Evolutionary conservation across 2,113 vertebrate genomes (phyloP).

Genomic region (Oostethus manadensis): DNA sequence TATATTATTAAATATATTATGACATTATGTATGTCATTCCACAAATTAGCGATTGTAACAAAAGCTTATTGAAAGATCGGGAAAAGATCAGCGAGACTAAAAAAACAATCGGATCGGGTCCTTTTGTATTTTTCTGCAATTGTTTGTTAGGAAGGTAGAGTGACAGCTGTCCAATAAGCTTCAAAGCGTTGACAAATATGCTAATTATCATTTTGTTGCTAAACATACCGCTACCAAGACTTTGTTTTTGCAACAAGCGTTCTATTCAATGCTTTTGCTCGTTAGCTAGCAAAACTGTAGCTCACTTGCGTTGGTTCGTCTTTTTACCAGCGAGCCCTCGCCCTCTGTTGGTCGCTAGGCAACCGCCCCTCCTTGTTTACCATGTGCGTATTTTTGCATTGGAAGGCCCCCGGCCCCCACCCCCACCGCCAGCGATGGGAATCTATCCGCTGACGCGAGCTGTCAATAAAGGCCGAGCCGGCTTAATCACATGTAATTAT

Average conservation of each 20-base stretch:
- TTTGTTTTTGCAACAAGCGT: neutral
- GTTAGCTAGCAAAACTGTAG: constrained; percentile 20
- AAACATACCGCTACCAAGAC: too few relatives aligned
- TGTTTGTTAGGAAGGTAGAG: too few relatives aligned
- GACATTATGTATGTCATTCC: too few relatives aligned
- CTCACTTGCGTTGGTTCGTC: constrained; percentile 35
- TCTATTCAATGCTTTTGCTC: neutral
- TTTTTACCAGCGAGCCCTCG: constrained; percentile 32
- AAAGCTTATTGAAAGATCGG: too few relatives aligned
- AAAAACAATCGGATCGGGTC: too few relatives aligned
- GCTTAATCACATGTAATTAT: constrained; percentile 5
- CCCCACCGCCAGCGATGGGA: constrained; percentile 12
- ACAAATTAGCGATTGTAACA: too few relatives aligned
- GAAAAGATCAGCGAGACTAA: too few relatives aligned
- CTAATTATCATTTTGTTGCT: too few relatives aligned
- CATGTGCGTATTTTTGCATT: constrained; percentile 64
- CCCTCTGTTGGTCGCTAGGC: constrained; percentile 55
- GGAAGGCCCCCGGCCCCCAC: constrained; percentile 40
- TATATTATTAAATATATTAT: too few relatives aligned
- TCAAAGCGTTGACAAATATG: too few relatives aligned
- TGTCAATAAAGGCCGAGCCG: neutral
- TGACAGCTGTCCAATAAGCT: too few relatives aligned
- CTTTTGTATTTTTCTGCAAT: too few relatives aligned
- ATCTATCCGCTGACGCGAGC: neutral
- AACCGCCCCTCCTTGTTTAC: constrained; percentile 74